phyloP scores from a whole-genome alignment of 2,888 invertebrate genomes.

The Hymenopus coronatus region DNA sequence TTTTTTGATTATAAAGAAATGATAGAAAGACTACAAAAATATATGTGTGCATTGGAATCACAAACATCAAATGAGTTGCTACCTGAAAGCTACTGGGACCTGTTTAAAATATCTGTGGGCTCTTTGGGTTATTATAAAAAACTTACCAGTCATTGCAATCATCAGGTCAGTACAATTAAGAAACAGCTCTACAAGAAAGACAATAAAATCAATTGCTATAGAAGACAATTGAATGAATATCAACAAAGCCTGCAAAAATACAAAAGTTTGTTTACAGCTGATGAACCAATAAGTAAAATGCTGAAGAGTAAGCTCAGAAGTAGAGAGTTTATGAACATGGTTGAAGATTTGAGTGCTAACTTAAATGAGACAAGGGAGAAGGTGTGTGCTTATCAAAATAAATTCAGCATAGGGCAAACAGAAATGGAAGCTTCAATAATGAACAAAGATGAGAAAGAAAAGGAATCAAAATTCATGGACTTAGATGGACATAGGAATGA shows the following conservation, averaged over 20 bases:
- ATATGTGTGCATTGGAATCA: not conserved
- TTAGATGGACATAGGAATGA: not conserved
- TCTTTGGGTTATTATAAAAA: not conserved
- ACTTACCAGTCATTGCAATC: not conserved
- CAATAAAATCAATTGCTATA: not conserved
- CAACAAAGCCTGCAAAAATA: not conserved
- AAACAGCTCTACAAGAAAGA: not conserved
- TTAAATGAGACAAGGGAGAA: not conserved
- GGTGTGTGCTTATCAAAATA: not conserved
- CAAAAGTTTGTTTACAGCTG: not conserved
- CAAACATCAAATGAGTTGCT: not conserved
- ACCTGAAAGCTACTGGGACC: not conserved
- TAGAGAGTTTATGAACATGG: not conserved
- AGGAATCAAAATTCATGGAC: not conserved
- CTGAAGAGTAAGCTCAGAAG: not conserved
- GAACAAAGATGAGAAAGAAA: not conserved
- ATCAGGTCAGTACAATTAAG: not conserved
- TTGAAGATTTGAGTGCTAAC: not conserved
- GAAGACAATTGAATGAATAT: not conserved
- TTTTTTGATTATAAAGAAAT: not conserved
- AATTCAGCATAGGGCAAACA: not conserved
- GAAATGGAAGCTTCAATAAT: not conserved
- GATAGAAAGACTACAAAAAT: not conserved
- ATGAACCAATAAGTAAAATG: not conserved
- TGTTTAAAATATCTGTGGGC: not conserved